These are phyloP conservation scores for Gadus macrocephalus DNA, from an alignment of 2,113 vertebrate genomes.

Conservation along the genomic window DNA sequence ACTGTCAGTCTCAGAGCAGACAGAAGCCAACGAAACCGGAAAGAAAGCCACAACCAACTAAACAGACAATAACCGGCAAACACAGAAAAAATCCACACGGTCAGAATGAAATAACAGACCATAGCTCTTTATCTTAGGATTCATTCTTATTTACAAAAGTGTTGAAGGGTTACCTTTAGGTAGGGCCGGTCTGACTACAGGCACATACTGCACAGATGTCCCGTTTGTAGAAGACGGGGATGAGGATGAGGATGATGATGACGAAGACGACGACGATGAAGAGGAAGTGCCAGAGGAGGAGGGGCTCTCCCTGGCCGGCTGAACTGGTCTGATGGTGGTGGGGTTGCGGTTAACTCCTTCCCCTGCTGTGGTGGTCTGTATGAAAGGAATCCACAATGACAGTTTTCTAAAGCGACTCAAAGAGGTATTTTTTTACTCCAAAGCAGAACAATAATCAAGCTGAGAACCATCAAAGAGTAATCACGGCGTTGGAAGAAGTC, in stretches of 20 bases:
- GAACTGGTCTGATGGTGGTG: background rate
- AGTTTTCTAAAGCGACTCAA: too few species aligned
- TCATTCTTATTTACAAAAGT: too few species aligned
- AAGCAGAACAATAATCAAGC: too few species aligned
- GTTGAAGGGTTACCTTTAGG: slow-evolving; percentile 63
- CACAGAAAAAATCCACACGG: background rate
- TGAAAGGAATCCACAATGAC: background rate
- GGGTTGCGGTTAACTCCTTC: slow-evolving; percentile 39
- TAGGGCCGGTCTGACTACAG: slow-evolving; percentile 48
- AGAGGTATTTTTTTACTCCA: slow-evolving; percentile 6
- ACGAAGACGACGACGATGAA: slow-evolving; percentile 40
- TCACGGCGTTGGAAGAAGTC: too few species aligned
- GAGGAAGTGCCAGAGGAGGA: slow-evolving; percentile 25
- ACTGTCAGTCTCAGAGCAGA: background rate
- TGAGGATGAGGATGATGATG: slow-evolving; percentile 46
- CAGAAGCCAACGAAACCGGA: background rate
- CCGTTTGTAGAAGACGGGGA: slow-evolving; percentile 42
- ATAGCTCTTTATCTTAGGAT: background rate
- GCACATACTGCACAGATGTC: slow-evolving; percentile 32
- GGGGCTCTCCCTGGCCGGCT: slow-evolving; percentile 38
- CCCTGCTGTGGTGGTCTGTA: slow-evolving; percentile 14
- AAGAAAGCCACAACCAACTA: background rate
- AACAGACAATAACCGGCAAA: background rate
- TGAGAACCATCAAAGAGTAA: too few species aligned
- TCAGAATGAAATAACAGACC: background rate